Conservation (phyloP, 2,113 vertebrate genomes). For the Origma solitaria region DNA sequence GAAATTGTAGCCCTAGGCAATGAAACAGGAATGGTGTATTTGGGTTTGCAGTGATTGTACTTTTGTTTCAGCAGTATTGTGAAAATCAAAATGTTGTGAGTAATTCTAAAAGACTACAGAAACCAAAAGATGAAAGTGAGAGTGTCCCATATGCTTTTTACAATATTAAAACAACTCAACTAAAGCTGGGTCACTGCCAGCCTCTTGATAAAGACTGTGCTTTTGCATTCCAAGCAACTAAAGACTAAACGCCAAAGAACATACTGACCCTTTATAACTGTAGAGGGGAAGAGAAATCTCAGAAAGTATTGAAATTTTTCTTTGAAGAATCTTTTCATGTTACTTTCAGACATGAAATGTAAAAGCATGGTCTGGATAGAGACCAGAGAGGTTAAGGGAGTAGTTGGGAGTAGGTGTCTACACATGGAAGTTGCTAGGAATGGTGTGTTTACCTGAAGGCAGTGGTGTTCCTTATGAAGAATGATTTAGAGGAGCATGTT, state of each 20-base stretch:
- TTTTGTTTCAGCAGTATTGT: background rate
- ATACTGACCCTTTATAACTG: background rate
- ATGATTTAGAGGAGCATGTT: background rate
- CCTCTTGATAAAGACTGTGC: background rate
- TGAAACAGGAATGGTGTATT: background rate
- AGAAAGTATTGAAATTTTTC: background rate
- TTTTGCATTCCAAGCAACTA: constrained; percentile 1
- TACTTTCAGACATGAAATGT: background rate
- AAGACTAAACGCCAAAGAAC: background rate
- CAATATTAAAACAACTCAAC: background rate
- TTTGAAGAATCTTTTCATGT: background rate
- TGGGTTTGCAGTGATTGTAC: background rate
- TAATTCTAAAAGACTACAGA: background rate
- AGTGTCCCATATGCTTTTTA: background rate
- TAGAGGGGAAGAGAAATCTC: background rate
- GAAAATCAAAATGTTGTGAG: background rate
- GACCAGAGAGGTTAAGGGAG: background rate
- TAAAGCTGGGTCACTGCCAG: background rate
- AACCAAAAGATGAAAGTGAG: background rate
- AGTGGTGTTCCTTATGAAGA: background rate
- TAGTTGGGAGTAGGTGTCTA: fast-evolving
- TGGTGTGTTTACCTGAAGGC: background rate
- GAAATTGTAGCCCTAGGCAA: background rate
- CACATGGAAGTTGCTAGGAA: background rate
- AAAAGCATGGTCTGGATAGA: background rate